These are phyloP conservation scores for Arctia plantaginis DNA, from an alignment of 2,888 invertebrate genomes.

Conservation along the genomic window DNA sequence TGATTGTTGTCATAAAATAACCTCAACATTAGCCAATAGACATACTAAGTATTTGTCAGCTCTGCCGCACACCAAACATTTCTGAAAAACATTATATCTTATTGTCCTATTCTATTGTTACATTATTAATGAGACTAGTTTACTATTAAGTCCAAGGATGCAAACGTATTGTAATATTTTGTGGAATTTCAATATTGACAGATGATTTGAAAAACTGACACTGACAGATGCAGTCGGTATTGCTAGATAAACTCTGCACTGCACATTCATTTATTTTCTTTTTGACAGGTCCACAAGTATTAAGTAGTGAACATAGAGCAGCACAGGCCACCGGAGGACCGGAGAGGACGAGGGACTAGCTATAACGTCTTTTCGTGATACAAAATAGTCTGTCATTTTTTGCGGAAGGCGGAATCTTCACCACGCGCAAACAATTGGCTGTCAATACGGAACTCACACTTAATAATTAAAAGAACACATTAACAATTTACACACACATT, in stretches of 20 bases:
- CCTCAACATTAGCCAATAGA: constrained; percentile 24
- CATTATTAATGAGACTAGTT: constrained; percentile 59
- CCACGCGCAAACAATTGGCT: no score
- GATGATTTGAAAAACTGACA: constrained; percentile 27
- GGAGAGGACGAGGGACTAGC: no score
- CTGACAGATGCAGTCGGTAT: not conserved
- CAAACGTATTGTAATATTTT: constrained; percentile 48
- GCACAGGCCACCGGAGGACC: no score
- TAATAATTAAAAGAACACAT: no score
- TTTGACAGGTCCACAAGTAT: not conserved
- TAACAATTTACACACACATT: no score
- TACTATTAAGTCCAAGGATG: constrained; percentile 25
- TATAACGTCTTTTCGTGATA: no score
- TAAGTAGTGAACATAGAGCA: no score
- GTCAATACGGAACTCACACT: no score
- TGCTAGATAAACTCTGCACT: not conserved
- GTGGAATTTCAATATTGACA: constrained; percentile 54
- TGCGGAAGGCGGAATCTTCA: no score
- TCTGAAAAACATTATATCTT: constrained; percentile 76
- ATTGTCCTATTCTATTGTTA: constrained; percentile 54
- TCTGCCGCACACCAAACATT: constrained; percentile 76
- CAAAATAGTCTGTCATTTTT: no score
- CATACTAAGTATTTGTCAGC: constrained; percentile 74
- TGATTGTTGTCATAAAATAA: constrained; percentile 21
- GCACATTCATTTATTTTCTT: constrained; percentile 1